Conservation (phyloP, 1,140 invertebrate genomes). For the Psix sp. region DNA sequence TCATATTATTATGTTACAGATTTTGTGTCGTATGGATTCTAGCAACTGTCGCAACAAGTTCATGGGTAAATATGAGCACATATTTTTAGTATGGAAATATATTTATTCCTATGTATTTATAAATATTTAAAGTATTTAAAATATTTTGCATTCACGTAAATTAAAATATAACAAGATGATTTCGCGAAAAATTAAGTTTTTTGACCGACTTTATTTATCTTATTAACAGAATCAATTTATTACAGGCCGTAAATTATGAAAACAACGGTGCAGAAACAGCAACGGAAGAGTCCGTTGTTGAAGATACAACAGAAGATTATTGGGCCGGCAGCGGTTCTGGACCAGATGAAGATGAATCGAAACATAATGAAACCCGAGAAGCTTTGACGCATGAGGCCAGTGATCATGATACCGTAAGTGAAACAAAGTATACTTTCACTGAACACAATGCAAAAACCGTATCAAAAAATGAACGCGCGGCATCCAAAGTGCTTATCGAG, state of each 20-base stretch:
- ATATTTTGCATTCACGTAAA: too few species aligned
- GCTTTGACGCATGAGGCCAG: constrained; percentile 81
- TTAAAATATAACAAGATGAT: too few species aligned
- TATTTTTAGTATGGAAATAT: too few species aligned
- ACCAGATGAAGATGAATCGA: constrained; percentile 69
- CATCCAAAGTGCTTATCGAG: too few species aligned
- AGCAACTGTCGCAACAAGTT: constrained; percentile 59
- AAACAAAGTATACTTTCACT: too few species aligned
- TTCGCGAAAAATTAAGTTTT: too few species aligned
- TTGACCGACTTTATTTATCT: too few species aligned
- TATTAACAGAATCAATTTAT: too few species aligned
- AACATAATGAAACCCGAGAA: constrained; percentile 81
- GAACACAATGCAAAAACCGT: too few species aligned
- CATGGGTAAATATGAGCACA: constrained; percentile 67
- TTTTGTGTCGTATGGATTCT: constrained; percentile 69
- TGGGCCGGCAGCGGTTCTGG: constrained; percentile 75
- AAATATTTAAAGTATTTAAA: too few species aligned
- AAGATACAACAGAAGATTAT: constrained; percentile 75
- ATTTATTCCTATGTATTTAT: too few species aligned
- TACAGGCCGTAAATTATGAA: constrained; percentile 65
- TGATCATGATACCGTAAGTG: constrained; percentile 82
- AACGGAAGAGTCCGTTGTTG: constrained; percentile 67
- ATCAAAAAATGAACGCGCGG: background rate
- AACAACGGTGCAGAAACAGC: constrained; percentile 64
- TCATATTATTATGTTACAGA: constrained; percentile 65